A percentile compares a stretch with the other conserved stretches of the same genome.
Conservation (phyloP, 2,888 invertebrate species). For the Subacronicta megacephala region DNA sequence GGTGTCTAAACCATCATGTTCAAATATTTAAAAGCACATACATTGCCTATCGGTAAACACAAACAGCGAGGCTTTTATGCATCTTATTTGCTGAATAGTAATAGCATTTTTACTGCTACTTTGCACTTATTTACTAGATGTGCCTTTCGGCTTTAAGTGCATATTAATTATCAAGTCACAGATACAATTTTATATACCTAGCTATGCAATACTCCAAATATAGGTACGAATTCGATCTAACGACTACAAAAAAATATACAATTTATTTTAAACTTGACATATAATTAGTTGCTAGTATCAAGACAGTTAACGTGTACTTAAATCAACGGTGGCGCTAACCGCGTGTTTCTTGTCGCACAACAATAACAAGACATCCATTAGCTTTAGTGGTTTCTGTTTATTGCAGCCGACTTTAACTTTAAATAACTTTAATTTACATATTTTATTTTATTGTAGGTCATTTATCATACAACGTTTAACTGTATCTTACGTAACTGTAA, state of each 20-base stretch:
- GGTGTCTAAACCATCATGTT: constrained; percentile 1
- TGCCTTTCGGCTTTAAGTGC: neutral
- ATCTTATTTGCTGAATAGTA: constrained; percentile 20
- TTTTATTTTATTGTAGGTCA: constrained; percentile 52
- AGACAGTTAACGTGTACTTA: constrained; percentile 43
- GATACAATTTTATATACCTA: too few relatives aligned
- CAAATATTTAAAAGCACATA: constrained; percentile 24
- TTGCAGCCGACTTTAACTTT: constrained; percentile 57
- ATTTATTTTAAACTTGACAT: neutral
- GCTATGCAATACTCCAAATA: neutral
- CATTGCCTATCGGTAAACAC: constrained; percentile 13
- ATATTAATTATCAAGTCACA: too few relatives aligned
- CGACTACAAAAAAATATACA: too few relatives aligned
- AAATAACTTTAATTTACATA: constrained; percentile 43
- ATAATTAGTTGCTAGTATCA: constrained; percentile 64
- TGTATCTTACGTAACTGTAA: too few relatives aligned
- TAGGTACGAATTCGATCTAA: too few relatives aligned
- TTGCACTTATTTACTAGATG: neutral
- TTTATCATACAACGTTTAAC: too few relatives aligned
- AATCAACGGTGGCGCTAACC: constrained; percentile 83
- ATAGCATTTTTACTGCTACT: neutral
- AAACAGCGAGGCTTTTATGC: neutral
- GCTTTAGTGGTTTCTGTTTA: constrained; percentile 81
- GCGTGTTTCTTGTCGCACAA: constrained; percentile 86
- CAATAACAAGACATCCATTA: constrained; percentile 90